A percentile compares a stretch with the other conserved stretches of the same genome.
Conservation (phyloP, 1,140 invertebrate genomes). For the Lepidostoma basale region DNA sequence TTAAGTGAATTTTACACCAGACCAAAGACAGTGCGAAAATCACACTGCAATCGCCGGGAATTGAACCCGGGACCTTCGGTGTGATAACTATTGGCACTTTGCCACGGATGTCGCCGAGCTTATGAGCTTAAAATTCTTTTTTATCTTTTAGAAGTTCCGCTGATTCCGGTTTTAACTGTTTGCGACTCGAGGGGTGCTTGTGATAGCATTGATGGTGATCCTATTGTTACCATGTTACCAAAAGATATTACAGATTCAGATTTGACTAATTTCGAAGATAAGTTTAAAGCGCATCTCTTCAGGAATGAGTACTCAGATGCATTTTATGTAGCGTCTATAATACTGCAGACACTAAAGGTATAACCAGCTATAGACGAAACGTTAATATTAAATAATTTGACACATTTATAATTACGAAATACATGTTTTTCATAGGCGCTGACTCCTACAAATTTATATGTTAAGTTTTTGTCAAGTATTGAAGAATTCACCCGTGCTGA, state of each 20-base stretch:
- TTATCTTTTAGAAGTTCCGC: constrained; percentile 30
- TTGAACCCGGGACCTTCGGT: too few relatives aligned
- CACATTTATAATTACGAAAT: not conserved
- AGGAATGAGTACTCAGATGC: constrained; percentile 37
- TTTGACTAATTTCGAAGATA: constrained; percentile 12
- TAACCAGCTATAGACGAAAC: too few relatives aligned
- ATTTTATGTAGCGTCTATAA: constrained; percentile 19
- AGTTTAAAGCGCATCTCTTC: constrained; percentile 27
- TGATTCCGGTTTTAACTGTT: constrained; percentile 32
- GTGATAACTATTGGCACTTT: not conserved
- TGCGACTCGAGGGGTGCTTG: constrained; percentile 39
- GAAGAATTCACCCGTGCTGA: constrained; percentile 26
- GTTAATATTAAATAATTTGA: too few relatives aligned
- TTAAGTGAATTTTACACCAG: too few relatives aligned
- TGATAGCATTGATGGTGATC: constrained; percentile 21
- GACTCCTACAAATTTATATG: not conserved
- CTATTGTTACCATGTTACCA: constrained; percentile 8
- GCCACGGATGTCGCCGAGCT: not conserved
- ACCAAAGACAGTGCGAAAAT: too few relatives aligned
- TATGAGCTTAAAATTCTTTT: not conserved
- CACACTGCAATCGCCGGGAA: too few relatives aligned
- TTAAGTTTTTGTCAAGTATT: not conserved
- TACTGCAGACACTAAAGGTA: constrained; percentile 36
- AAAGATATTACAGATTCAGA: constrained; percentile 3
- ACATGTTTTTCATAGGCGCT: not conserved